phyloP scores from a whole-genome alignment of 2,888 invertebrate genomes.

The Sinohyriopsis cumingii region DNA sequence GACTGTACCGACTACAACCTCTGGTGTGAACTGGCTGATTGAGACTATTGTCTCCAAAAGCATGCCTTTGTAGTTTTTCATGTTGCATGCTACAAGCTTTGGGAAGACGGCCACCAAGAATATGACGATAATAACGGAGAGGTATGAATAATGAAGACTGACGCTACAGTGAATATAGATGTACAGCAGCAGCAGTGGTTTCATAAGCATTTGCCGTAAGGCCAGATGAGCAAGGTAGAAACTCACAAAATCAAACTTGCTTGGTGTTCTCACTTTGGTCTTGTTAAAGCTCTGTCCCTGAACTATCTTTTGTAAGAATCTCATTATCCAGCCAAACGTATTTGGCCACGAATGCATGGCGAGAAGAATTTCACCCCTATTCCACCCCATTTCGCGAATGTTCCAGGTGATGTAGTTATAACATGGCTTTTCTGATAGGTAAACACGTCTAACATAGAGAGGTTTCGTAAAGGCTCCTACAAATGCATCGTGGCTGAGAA shows the following conservation, averaged over 20 bases:
- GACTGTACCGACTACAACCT: conserved; percentile 61
- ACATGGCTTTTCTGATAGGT: conserved; percentile 56
- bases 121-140: conserved; percentile 58
- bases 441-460: conserved; percentile 53
- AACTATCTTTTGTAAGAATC: conserved; percentile 53
- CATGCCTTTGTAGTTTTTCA: conserved; percentile 54
- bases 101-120: conserved; percentile 63
- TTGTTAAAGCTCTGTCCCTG: conserved; percentile 55
- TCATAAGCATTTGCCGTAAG: conserved; percentile 62
- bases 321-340: conserved; percentile 52
- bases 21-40: conserved; percentile 63
- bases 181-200: conserved; percentile 56
- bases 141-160: conserved; percentile 50
- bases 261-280: conserved; percentile 58
- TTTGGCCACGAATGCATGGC: conserved; percentile 63
- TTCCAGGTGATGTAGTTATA: conserved; percentile 65
- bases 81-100: conserved; percentile 58
- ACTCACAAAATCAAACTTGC: conserved; percentile 57
- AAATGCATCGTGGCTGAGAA: conserved; percentile 65
- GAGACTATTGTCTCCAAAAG: conserved; percentile 61
- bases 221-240: conserved; percentile 63
- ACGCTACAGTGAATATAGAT: conserved; percentile 56
- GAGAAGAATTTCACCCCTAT: conserved; percentile 59
- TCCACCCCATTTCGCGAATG: conserved; percentile 62
- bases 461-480: conserved; percentile 61